phyloP scores from a whole-genome alignment of 2,888 invertebrate species.

The Barypeithes pellucidus region DNA sequence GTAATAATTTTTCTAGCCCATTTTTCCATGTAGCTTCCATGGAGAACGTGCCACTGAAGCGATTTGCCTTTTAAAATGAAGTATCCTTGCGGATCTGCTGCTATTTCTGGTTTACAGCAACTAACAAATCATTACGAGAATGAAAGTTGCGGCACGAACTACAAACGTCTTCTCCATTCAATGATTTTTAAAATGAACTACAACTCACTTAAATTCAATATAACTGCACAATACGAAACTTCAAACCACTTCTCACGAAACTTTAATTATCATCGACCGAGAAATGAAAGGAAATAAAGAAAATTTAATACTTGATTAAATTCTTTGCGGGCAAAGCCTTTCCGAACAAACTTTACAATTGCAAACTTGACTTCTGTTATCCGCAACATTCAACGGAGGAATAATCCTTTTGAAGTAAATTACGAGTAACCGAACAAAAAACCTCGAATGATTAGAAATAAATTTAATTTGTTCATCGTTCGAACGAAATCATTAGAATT shows the following conservation, averaged over 20 bases:
- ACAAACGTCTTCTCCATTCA: too few relatives aligned
- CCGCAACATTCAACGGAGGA: slow-evolving; percentile 15
- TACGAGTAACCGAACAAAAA: slow-evolving; percentile 7
- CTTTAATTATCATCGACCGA: not conserved
- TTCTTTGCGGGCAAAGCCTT: slow-evolving; percentile 3
- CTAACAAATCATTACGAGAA: too few relatives aligned
- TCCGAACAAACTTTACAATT: not conserved
- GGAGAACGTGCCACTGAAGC: too few relatives aligned
- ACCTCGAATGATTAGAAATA: slow-evolving; percentile 29
- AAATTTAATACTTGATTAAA: slow-evolving; percentile 24
- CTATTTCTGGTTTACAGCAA: too few relatives aligned
- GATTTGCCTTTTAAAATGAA: too few relatives aligned
- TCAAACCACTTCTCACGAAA: not conserved
- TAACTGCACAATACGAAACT: not conserved
- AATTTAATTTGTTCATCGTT: slow-evolving; percentile 30
- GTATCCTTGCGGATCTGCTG: too few relatives aligned
- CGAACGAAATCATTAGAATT: slow-evolving; percentile 34
- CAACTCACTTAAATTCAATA: not conserved
- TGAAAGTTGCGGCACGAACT: too few relatives aligned
- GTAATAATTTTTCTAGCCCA: too few relatives aligned
- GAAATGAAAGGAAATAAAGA: slow-evolving; percentile 12
- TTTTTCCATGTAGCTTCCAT: too few relatives aligned
- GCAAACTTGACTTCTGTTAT: slow-evolving; percentile 8
- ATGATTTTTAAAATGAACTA: too few relatives aligned
- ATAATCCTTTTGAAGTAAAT: slow-evolving; percentile 24